Evolutionary conservation across 2,113 vertebrate genomes (phyloP).

Genomic region (Antigone vipio): DNA sequence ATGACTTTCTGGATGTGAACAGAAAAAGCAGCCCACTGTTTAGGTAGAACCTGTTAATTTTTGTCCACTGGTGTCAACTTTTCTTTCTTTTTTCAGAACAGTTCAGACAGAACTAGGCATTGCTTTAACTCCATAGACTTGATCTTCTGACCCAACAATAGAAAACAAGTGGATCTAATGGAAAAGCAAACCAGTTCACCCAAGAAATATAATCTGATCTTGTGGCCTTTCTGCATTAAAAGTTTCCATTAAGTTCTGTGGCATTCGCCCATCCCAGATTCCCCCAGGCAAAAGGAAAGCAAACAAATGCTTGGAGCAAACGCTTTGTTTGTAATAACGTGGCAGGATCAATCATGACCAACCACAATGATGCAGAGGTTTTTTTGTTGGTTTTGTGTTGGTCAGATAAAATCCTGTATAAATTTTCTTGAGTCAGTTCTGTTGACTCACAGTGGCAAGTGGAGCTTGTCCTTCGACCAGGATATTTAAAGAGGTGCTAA

Average conservation of each 20-base stretch:
- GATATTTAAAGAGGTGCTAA: slow-evolving; percentile 23
- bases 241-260: slow-evolving; percentile 47
- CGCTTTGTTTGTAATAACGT: slow-evolving; percentile 27
- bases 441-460: slow-evolving; percentile 9
- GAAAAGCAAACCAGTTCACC: slow-evolving; percentile 32
- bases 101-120: not conserved
- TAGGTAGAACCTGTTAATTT: slow-evolving; percentile 1
- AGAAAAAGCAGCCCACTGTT: not conserved
- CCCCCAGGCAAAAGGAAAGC: slow-evolving; percentile 18
- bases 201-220: slow-evolving; percentile 22
- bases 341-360: slow-evolving; percentile 38
- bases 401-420: slow-evolving; percentile 26
- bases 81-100: not conserved
- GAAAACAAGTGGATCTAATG: slow-evolving; percentile 18
- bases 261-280: slow-evolving; percentile 36
- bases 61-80: not conserved
- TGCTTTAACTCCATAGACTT: not conserved
- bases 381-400: slow-evolving; percentile 3
- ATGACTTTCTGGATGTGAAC: not conserved
- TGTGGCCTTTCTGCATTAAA: slow-evolving; percentile 12
- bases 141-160: not conserved
- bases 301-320: slow-evolving; percentile 14
- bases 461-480: not conserved
- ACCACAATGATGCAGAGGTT: slow-evolving; percentile 4
- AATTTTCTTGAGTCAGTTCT: not conserved